phyloP scores from a whole-genome alignment of 2,797 vertebrate species.

The Pseudochromis fuscus region DNA sequence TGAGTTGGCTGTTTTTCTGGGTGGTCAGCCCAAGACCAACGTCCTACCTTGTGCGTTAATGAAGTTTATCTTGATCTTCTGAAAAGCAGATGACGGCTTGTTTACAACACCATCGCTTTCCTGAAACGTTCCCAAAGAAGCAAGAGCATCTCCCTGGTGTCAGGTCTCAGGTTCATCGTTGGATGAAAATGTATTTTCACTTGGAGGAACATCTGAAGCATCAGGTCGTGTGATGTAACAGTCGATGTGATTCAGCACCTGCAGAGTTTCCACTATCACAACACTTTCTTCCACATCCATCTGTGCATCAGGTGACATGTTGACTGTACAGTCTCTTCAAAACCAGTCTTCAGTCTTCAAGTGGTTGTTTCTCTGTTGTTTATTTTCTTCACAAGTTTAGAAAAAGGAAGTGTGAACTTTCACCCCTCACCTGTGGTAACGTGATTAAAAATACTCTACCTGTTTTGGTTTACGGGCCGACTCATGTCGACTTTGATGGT shows the following conservation, averaged over 20 bases:
- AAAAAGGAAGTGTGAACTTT: slow-evolving; percentile 85
- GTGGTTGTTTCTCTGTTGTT: neutral
- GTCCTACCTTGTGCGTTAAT: too few relatives aligned
- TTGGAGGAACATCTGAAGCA: neutral
- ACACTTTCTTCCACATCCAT: neutral
- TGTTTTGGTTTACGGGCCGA: slow-evolving; percentile 85
- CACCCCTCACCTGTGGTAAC: slow-evolving; percentile 68
- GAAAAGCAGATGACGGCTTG: neutral
- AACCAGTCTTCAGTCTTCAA: neutral
- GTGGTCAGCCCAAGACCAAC: too few relatives aligned
- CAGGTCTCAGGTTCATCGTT: neutral
- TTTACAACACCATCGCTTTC: neutral
- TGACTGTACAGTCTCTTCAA: neutral
- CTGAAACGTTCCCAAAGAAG: neutral
- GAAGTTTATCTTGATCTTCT: neutral
- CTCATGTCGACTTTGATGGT: slow-evolving; percentile 94
- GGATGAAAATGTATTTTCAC: neutral
- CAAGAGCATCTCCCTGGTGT: neutral
- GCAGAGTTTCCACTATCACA: neutral
- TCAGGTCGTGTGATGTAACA: neutral
- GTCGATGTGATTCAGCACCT: neutral
- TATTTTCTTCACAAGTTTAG: slow-evolving; percentile 16
- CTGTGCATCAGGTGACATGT: neutral
- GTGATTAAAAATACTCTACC: slow-evolving; percentile 85
- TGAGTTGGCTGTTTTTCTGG: too few relatives aligned